Base-by-base conservation (phyloP, 2,888 invertebrate genomes). In the Entomobrya multifasciata region DNA sequence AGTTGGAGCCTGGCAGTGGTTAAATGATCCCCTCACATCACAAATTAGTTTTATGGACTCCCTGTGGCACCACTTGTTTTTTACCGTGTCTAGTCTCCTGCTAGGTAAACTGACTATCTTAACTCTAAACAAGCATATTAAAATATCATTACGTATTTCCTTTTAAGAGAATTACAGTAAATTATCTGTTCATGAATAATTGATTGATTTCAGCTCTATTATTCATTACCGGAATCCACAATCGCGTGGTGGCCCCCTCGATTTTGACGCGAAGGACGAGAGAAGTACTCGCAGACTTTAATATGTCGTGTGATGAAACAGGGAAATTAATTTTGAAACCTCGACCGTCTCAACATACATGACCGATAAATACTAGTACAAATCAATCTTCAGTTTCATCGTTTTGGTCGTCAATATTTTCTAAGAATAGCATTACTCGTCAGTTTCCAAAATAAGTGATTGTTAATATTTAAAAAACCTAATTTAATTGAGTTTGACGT, bases 241-340 rank as follows among this genome's bases (percentile, higher is more conserved):
- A 98, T 92, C 94, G 98, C 92, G 98, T 99, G 13, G 97, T 99
- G 89, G 98, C 99, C 4, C 98, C 99, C 0, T 97, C 97, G 91
- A 98, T 99, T 90, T 97, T 99, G 91, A 98, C 98, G 0, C 96
- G 97, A 0, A 94, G 99, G 89, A 97, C 98, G 62, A 94, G 98
- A 86, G 95, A 95, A 76, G 98, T 98, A 0, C 94, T 99, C 79
- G 95, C 96, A 60, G 98, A 99, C 93, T 99, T 98, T 93, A 99
- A 99, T 93, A 98, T 99, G 98, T 98, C 98, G 27, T 99, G 99
- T 93, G 98, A 98, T 92, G 98, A 99, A 92, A 97, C 97, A 41
- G 98, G 98, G 85, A 98, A 98, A 93, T 94, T 99, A 72, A 98
- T 99, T 91, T 93, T 99, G 47, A 97, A 97, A 92, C 98, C 98